Conservation (phyloP, 2,113 vertebrate genomes). For the Telmatochromis bifrenatus region DNA sequence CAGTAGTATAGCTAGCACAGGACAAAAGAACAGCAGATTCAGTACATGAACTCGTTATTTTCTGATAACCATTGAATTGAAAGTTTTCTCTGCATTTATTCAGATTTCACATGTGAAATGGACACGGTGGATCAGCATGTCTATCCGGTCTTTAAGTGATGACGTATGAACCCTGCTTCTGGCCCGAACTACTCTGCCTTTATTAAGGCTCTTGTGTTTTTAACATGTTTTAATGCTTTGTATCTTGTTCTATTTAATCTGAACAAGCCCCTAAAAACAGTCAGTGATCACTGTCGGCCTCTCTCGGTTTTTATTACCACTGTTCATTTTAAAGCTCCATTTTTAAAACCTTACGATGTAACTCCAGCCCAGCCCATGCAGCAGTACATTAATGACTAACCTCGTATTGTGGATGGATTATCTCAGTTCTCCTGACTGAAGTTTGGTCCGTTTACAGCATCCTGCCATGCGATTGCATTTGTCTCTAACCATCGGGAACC, state of each 20-base stretch:
- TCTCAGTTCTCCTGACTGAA: accelerated
- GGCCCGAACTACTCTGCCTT: not conserved
- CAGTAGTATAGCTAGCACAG: not conserved
- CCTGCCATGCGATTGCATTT: accelerated
- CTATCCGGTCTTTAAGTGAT: not conserved
- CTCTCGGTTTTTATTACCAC: not conserved
- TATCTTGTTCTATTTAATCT: not conserved
- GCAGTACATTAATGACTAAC: accelerated
- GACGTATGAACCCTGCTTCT: not conserved
- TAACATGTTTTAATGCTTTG: not conserved
- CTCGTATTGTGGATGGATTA: not conserved
- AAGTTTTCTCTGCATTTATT: not conserved
- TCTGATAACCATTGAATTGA: not conserved
- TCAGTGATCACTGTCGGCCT: not conserved
- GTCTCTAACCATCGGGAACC: accelerated
- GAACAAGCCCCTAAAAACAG: not conserved
- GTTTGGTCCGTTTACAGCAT: not conserved
- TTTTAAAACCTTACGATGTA: not conserved
- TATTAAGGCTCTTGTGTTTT: not conserved
- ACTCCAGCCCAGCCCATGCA: not conserved
- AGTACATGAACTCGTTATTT: not conserved
- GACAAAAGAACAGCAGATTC: not conserved
- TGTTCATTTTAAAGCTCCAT: accelerated
- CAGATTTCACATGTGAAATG: not conserved
- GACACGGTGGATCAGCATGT: not conserved